These are phyloP conservation scores for Lithophane leautieri DNA, from an alignment of 2,888 invertebrate species.

Conservation along the genomic window DNA sequence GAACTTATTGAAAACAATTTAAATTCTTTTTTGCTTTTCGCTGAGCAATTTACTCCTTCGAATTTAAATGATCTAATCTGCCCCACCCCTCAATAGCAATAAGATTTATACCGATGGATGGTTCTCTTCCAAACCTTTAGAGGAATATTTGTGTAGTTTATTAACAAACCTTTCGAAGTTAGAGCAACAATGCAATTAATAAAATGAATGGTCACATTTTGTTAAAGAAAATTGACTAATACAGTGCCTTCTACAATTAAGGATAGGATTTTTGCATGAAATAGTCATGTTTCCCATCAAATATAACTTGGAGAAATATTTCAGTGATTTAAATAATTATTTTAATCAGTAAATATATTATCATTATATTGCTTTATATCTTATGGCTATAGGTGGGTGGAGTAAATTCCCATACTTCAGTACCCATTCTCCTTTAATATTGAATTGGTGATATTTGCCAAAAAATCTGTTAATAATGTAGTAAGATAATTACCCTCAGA, in stretches of 20 bases:
- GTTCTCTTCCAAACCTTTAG: not conserved
- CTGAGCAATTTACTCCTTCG: slow-evolving; percentile 67
- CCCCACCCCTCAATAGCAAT: slow-evolving; percentile 31
- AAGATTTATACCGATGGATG: slow-evolving; percentile 30
- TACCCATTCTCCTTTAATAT: slow-evolving; percentile 17
- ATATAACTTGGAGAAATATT: not conserved
- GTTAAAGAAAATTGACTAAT: not conserved
- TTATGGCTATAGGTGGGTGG: slow-evolving; percentile 35
- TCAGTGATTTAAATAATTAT: not conserved
- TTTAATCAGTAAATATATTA: slow-evolving; percentile 16
- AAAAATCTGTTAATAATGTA: slow-evolving; percentile 9
- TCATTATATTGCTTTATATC: slow-evolving; percentile 31
- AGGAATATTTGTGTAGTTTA: not conserved
- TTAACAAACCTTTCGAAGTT: not conserved
- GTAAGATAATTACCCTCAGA: slow-evolving; percentile 70
- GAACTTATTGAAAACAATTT: slow-evolving; percentile 11
- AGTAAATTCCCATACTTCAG: slow-evolving; percentile 12
- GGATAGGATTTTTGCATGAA: not conserved
- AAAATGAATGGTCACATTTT: not conserved
- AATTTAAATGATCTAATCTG: slow-evolving; percentile 19
- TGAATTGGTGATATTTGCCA: slow-evolving; percentile 13
- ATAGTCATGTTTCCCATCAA: not conserved
- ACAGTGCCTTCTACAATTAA: too few relatives aligned
- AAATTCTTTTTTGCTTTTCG: slow-evolving; percentile 64
- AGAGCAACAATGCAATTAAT: not conserved